Evolutionary conservation across 2,888 invertebrate genomes (phyloP).

Genomic region (Busseola fusca): DNA sequence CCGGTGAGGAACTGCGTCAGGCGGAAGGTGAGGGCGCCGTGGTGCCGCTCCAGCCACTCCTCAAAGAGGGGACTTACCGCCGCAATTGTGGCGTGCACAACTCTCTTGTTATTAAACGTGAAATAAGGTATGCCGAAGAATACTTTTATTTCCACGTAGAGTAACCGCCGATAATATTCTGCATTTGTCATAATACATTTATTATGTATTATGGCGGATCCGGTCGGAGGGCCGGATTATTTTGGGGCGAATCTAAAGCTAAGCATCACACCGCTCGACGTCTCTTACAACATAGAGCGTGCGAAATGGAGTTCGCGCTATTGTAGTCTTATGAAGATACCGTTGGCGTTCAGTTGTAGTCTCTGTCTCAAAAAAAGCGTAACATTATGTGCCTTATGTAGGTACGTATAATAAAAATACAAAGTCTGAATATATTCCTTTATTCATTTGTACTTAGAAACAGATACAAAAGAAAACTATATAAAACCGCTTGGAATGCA

Average conservation of each 20-base stretch:
- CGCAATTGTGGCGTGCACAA: background rate
- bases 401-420: slow-evolving; percentile 48
- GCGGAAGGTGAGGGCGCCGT: too few species aligned
- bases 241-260: too few species aligned
- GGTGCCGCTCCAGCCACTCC: too few species aligned
- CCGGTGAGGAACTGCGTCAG: too few species aligned
- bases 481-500: slow-evolving; percentile 79
- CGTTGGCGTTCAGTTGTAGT: background rate
- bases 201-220: too few species aligned
- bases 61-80: too few species aligned
- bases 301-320: too few species aligned
- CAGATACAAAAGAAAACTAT: slow-evolving; percentile 67
- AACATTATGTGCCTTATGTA: background rate
- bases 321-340: too few species aligned
- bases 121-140: background rate
- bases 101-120: background rate
- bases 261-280: background rate
- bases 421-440: slow-evolving; percentile 78
- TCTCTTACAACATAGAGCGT: background rate
- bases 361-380: background rate
- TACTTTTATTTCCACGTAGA: background rate
- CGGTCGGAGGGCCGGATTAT: too few species aligned
- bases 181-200: too few species aligned
- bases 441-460: slow-evolving; percentile 84
- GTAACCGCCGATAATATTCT: background rate